Evolutionary conservation across 2,797 vertebrate species (phyloP), one percentile per base, ranked within the genome.

Genomic region (Onychomys arenicola): DNA sequence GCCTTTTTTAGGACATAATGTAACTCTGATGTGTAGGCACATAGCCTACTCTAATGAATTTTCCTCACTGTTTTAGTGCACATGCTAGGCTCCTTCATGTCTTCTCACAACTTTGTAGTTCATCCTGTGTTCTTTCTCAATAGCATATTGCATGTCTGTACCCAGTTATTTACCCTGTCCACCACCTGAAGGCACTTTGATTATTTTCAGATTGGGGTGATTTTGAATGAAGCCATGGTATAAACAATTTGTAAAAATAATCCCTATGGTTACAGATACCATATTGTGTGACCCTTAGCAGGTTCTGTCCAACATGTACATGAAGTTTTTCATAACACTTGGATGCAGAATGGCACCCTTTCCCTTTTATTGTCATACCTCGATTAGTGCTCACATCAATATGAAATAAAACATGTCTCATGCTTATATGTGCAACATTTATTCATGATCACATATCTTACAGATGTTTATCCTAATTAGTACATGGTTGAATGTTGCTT

Each of bases 401-500:
- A n/a, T n/a, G n/a, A n/a, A n/a, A n/a, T n/a, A n/a, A n/a, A n/a
- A n/a, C n/a, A n/a, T n/a, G n/a, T n/a, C n/a, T n/a, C n/a, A n/a
- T n/a, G n/a, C n/a, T n/a, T n/a, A n/a, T n/a, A n/a, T n/a, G n/a
- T n/a, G n/a, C n/a, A n/a, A n/a, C n/a, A n/a, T n/a, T n/a, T n/a
- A n/a, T n/a, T n/a, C n/a, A n/a, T n/a, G n/a, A n/a, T n/a, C n/a
- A n/a, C n/a, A n/a, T n/a, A n/a, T n/a, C 21, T 96, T 83, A 49
- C 11, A 90, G 21, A 93, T 81, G 46, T 90, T 52, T 88, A 19
- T 93, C 23, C 21, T 29, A 75, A 46, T 71, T 71, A 85, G 49
- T 65, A 23, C 1, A 81, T 89, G 40, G n/a, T 89, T 69, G 7
- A 96, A 94, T 80, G 37, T 77, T 96, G 71, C 37, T 43, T 83